A percentile compares a stretch with the other conserved stretches of the same genome.
phyloP scores from a whole-genome alignment of 2,113 vertebrate genomes.

The Rhinolophus ferrumequinum region DNA sequence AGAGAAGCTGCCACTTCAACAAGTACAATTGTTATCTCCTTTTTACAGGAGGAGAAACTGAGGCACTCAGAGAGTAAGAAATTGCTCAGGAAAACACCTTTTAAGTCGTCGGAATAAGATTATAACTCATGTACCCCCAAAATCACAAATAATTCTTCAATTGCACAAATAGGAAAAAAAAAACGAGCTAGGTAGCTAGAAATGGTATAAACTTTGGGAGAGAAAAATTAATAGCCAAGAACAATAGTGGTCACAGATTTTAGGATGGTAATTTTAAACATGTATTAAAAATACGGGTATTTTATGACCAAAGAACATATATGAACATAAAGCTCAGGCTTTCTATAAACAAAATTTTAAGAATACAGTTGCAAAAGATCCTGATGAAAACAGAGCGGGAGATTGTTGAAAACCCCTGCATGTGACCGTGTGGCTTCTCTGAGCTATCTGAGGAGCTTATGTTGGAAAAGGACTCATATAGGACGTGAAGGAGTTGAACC shows the following conservation, averaged over 20 bases:
- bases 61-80: not conserved
- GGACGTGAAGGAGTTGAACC: not conserved
- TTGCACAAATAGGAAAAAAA: not conserved
- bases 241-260: not conserved
- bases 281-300: not conserved
- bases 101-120: not conserved
- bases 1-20: not conserved
- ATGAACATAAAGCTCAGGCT: not conserved
- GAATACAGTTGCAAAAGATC: not conserved
- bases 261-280: not conserved
- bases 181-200: not conserved
- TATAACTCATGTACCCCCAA: not conserved
- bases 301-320: not conserved
- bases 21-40: not conserved
- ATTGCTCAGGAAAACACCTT: not conserved
- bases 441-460: not conserved
- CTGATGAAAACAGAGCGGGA: not conserved
- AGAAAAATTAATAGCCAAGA: not conserved
- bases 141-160: slow-evolving; percentile 1
- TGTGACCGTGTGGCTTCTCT: not conserved
- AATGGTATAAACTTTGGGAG: not conserved
- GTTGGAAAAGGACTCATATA: not conserved
- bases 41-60: not conserved
- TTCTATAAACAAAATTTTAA: not conserved
- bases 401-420: not conserved